phyloP scores from a whole-genome alignment of 1,140 invertebrate genomes.

The Ladona fulva region DNA sequence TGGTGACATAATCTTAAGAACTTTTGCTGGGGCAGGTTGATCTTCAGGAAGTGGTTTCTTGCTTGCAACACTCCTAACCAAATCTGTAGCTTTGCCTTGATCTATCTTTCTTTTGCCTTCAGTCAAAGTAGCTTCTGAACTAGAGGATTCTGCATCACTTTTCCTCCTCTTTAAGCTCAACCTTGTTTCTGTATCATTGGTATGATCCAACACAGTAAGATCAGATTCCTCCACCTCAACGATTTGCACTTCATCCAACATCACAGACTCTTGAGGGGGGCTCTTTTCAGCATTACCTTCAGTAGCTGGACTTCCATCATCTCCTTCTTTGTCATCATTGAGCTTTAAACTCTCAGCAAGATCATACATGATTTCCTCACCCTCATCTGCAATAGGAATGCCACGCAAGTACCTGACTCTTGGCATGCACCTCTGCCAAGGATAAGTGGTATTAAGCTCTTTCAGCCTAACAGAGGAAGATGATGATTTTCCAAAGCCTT shows the following conservation, averaged over 20 bases:
- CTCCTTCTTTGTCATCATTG: slow-evolving; percentile 24
- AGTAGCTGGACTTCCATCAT: slow-evolving; percentile 21
- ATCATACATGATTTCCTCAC: slow-evolving; percentile 29
- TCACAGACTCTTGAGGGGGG: neutral
- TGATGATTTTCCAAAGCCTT: neutral
- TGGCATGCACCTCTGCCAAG: slow-evolving; percentile 46
- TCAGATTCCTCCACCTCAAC: neutral
- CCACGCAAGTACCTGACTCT: slow-evolving; percentile 50
- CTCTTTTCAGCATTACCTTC: neutral
- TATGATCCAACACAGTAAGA: slow-evolving; percentile 25
- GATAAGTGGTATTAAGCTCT: slow-evolving; percentile 44
- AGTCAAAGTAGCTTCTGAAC: slow-evolving; percentile 9
- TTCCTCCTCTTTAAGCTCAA: too few relatives aligned
- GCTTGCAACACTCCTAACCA: slow-evolving; percentile 24
- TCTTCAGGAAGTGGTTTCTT: too few relatives aligned
- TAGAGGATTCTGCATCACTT: neutral
- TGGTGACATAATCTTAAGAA: too few relatives aligned
- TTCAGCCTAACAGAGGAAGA: slow-evolving; percentile 16
- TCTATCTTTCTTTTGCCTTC: slow-evolving; percentile 15
- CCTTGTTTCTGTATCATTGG: slow-evolving; percentile 12
- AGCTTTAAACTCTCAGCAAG: neutral
- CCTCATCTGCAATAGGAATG: slow-evolving; percentile 43
- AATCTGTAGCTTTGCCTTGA: slow-evolving; percentile 19
- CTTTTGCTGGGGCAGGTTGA: too few relatives aligned
- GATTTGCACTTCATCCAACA: neutral